Percentiles rank a stretch among this genome's conserved stretches.
Evolutionary conservation across 2,797 vertebrate species (phyloP).

Genomic region (Lemur catta): DNA sequence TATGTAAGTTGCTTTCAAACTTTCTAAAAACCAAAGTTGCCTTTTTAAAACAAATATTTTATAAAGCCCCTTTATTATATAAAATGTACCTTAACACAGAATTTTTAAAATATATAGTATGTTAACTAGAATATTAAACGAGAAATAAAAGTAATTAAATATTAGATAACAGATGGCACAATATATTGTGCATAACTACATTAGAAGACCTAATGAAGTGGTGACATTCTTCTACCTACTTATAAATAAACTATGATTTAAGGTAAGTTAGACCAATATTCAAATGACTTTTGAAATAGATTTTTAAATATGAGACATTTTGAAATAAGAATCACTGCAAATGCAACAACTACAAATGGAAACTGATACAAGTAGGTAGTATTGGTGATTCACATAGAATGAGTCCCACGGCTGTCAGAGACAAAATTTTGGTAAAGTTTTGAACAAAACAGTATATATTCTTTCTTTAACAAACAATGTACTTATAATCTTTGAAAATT

Average conservation of each 20-base stretch:
- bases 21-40: neutral
- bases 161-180: neutral
- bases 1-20: neutral
- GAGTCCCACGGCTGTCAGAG: neutral
- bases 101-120: neutral
- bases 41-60: conserved; percentile 19
- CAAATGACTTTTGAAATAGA: neutral
- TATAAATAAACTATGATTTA: conserved; percentile 21
- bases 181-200: neutral
- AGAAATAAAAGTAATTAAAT: neutral
- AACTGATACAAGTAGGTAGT: neutral
- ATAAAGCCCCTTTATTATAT: neutral
- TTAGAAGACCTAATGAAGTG: neutral
- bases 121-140: neutral
- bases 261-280: neutral
- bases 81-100: neutral
- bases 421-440: neutral
- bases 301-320: neutral
- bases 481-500: conserved; percentile 12
- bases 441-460: conserved; percentile 1
- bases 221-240: neutral
- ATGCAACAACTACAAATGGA: neutral
- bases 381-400: neutral
- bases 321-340: neutral
- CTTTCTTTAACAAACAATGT: neutral